Evolutionary conservation across 2,888 invertebrate species (phyloP).

Genomic region (Cancer borealis): DNA sequence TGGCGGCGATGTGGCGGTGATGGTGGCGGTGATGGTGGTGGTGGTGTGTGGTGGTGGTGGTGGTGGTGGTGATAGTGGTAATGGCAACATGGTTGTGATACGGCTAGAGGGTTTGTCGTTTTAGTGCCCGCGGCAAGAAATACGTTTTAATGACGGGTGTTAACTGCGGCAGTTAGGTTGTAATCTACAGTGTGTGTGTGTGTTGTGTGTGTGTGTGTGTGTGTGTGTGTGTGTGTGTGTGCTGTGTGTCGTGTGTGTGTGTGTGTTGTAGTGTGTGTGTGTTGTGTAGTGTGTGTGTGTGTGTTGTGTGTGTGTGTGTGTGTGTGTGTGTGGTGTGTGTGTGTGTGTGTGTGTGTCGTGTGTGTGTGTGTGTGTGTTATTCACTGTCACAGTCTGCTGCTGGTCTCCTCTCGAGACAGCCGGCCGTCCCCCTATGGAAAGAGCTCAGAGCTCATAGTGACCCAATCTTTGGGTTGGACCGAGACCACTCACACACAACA

Average conservation of each 20-base stretch:
- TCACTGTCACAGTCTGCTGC: too few relatives aligned
- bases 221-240: constrained; percentile 36
- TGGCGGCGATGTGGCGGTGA: too few relatives aligned
- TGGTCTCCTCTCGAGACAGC: too few relatives aligned
- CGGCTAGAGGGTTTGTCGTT: not conserved
- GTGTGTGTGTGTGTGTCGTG: too few relatives aligned
- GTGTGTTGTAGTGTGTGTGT: not conserved
- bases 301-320: too few relatives aligned
- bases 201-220: constrained; percentile 5
- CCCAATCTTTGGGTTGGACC: too few relatives aligned
- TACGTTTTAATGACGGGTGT: not conserved
- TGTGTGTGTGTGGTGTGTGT: too few relatives aligned
- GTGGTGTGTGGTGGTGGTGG: constrained; percentile 6
- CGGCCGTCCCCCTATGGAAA: too few relatives aligned
- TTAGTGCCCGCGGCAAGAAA: not conserved
- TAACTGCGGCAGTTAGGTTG: not conserved
- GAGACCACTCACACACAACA: too few relatives aligned
- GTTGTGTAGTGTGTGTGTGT: too few relatives aligned
- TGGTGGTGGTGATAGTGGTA: not conserved
- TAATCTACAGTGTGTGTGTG: not conserved
- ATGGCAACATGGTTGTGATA: not conserved
- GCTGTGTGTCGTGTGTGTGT: not conserved
- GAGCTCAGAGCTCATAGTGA: too few relatives aligned
- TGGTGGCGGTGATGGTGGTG: not conserved
- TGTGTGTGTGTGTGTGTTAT: too few relatives aligned